phyloP scores from a whole-genome alignment of 1,140 invertebrate species.

The Chlorops oryzae region DNA sequence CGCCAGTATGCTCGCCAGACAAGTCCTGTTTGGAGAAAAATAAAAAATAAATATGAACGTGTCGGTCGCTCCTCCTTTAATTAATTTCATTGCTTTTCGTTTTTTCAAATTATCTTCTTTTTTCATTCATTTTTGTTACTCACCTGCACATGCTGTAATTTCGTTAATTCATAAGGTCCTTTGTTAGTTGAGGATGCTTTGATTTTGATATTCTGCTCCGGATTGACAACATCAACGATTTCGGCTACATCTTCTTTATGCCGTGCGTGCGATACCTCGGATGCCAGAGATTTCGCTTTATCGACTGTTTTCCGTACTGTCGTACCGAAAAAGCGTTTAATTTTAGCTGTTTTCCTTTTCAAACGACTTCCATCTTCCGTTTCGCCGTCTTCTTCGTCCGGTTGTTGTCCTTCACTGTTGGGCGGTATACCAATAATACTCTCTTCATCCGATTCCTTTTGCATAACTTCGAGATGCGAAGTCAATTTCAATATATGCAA shows the following conservation, averaged over 20 bases:
- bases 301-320: constrained; percentile 84
- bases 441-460: constrained; percentile 73
- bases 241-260: constrained; percentile 81
- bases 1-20: constrained; percentile 77
- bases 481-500: constrained; percentile 86
- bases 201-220: constrained; percentile 81
- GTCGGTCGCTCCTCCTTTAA: constrained; percentile 16
- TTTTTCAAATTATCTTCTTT: not conserved
- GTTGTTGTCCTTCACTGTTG: constrained; percentile 53
- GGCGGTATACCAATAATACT: constrained; percentile 72
- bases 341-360: constrained; percentile 56
- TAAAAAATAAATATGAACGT: constrained; percentile 22
- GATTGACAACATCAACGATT: constrained; percentile 75
- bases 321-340: constrained; percentile 80
- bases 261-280: constrained; percentile 74
- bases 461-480: constrained; percentile 40
- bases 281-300: constrained; percentile 84
- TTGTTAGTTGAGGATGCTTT: constrained; percentile 93
- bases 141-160: constrained; percentile 56
- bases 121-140: not conserved
- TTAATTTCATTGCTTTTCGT: not conserved
- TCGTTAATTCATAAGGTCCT: constrained; percentile 88
- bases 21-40: constrained; percentile 55
- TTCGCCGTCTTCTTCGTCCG: constrained; percentile 52
- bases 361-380: constrained; percentile 47